Evolutionary conservation across 2,888 invertebrate species (phyloP), one percentile per base, ranked within the genome.

Genomic region (Dolichomitus sp.): DNA sequence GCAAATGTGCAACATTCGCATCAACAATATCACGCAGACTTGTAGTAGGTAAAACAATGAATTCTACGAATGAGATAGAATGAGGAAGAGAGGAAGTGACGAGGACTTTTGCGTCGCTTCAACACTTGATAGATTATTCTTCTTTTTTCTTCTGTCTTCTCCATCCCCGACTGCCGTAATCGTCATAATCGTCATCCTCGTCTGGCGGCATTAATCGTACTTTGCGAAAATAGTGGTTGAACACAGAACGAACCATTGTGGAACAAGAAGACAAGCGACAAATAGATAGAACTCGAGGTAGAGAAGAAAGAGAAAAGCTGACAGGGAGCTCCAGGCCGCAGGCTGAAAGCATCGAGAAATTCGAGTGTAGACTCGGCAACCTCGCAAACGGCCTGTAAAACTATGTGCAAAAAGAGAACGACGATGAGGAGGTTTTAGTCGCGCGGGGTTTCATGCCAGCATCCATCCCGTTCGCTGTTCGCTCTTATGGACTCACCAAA

Each of bases 381-480:
- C 88, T 89, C 90, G 90, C 91, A 89, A 87, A 85, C 87, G 72
- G 86, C 87, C 89, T 87, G 89, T 88, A 89, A 91, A 91, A 90
- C 89, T 89, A 86, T 70, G 85, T 83, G 81, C 89, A 90, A 91
- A 91, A 91, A 89, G 90, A 90, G 88, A 88, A 86, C 84, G 83
- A 87, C 84, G 73, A 85, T 83, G 82, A 87, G 73, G 87, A 83
- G 83, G 79, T 81, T 84, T 85, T 85, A 85, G 81, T 83, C 79
- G 79, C 61, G 68, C 40, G 61, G 61, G 72, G 73, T 83, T 76
- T 69, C 80, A 40, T 73, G 12, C 37, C 80, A 69, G 63, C 45
- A 40, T 72, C 59, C 70, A 17, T 73, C 40, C 63, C 52, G 52
- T 70, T 70, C 75, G 27, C 52, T 57, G 59, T 72, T 81, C 63